These are phyloP conservation scores for Pseudochromis fuscus DNA, from an alignment of 2,797 vertebrate species.

Conservation along the genomic window DNA sequence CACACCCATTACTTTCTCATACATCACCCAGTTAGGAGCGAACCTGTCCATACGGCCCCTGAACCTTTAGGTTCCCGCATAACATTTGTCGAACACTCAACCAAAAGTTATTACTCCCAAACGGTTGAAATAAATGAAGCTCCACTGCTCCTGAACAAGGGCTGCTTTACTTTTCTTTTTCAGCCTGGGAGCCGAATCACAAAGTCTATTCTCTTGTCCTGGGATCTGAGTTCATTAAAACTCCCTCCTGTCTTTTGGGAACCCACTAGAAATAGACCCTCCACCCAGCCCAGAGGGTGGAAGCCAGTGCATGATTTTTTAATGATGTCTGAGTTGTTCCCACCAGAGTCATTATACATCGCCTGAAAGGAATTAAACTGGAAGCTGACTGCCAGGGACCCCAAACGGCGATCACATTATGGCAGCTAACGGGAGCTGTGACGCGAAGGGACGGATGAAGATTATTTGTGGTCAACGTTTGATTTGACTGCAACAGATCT, in stretches of 20 bases:
- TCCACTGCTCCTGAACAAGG: constrained; percentile 13
- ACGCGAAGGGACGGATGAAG: constrained; percentile 30
- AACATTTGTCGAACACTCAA: constrained; percentile 49
- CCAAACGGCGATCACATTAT: constrained; percentile 27
- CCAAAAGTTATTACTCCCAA: constrained; percentile 39
- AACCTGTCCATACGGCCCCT: background rate
- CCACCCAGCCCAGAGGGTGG: constrained; percentile 48
- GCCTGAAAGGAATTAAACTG: constrained; percentile 63
- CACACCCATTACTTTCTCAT: constrained; percentile 12
- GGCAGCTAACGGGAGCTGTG: constrained; percentile 46
- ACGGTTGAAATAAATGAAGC: constrained; percentile 49
- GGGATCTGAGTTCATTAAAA: constrained; percentile 74
- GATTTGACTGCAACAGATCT: constrained; percentile 12
- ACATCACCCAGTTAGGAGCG: constrained; percentile 14
- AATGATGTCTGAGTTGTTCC: constrained; percentile 72
- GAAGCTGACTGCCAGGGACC: constrained; percentile 48
- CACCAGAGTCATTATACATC: constrained; percentile 65
- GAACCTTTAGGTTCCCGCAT: constrained; percentile 27
- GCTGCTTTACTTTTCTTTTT: constrained; percentile 39
- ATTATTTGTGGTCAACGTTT: constrained; percentile 37
- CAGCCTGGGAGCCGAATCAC: constrained; percentile 37
- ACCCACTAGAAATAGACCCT: constrained; percentile 69
- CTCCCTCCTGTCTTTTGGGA: constrained; percentile 53
- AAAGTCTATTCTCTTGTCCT: constrained; percentile 53
- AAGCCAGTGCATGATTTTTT: constrained; percentile 70